Evolutionary conservation across 2,113 vertebrate species (phyloP).

Genomic region (Euleptes europaea): DNA sequence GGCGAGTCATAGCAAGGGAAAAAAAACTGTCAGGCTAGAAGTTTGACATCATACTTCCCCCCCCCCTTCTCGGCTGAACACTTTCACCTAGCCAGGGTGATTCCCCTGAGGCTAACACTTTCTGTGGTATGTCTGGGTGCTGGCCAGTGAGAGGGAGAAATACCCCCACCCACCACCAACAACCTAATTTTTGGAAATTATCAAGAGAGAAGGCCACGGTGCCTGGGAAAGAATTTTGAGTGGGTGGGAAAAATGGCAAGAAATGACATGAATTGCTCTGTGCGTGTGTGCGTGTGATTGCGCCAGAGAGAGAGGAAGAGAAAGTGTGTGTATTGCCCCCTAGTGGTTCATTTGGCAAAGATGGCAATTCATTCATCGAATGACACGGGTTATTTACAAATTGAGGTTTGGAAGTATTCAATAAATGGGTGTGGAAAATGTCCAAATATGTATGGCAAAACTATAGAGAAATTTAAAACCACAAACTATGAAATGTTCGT

Average conservation of each 20-base stretch:
- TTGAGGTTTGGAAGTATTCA: too few relatives aligned
- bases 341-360: not conserved
- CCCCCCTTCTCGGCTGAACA: not conserved
- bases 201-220: not conserved
- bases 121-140: not conserved
- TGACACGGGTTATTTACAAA: too few relatives aligned
- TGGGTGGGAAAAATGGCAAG: not conserved
- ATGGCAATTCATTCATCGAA: too few relatives aligned
- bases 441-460: too few relatives aligned
- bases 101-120: not conserved
- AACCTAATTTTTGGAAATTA: not conserved
- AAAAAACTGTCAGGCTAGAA: not conserved
- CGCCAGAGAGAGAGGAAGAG: not conserved
- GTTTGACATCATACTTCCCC: constrained; percentile 10
- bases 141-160: not conserved
- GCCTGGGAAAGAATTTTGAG: not conserved
- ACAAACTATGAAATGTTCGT: too few relatives aligned
- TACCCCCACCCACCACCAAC: not conserved
- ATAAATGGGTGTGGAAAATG: too few relatives aligned
- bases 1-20: not conserved
- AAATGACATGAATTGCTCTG: not conserved
- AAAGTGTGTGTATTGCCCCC: not conserved
- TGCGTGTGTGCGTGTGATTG: not conserved
- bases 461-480: too few relatives aligned
- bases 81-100: not conserved